Evolutionary conservation across 2,113 vertebrate species (phyloP).

Genomic region (Melanerpes formicivorus): DNA sequence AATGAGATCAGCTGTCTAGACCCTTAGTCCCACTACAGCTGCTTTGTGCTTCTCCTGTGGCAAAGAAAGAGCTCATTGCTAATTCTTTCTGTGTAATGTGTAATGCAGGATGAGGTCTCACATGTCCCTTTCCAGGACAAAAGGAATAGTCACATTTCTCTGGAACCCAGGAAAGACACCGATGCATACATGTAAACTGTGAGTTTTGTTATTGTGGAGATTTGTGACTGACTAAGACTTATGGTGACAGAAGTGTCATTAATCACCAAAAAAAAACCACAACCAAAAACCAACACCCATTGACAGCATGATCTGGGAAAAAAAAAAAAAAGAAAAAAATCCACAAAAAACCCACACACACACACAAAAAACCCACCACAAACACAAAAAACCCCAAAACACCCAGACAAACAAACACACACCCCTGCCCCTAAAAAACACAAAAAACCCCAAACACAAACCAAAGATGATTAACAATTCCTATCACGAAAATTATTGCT

Average conservation of each 20-base stretch:
- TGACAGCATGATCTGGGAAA: background rate
- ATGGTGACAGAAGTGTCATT: background rate
- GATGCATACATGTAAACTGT: background rate
- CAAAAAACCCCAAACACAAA: no score
- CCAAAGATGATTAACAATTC: background rate
- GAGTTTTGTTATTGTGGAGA: background rate
- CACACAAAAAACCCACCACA: no score
- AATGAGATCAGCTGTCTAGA: slow-evolving; percentile 48
- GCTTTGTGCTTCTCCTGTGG: slow-evolving; percentile 29
- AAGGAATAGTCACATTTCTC: background rate
- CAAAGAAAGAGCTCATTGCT: slow-evolving; percentile 12
- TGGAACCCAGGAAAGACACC: background rate
- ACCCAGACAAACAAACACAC: no score
- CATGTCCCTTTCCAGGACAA: background rate
- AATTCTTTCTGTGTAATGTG: background rate
- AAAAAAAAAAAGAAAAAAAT: background rate
- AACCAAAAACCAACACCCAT: background rate
- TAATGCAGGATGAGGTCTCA: background rate
- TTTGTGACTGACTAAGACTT: background rate
- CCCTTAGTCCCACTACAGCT: slow-evolving; percentile 1
- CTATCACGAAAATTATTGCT: background rate
- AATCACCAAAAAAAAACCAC: background rate
- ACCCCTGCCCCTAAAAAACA: no score
- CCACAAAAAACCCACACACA: no score
- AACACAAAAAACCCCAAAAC: background rate